These are phyloP conservation scores for Tethya wilhelma DNA, from an alignment of 37 sponge, comb jelly and placozoan genomes.

Conservation along the genomic window DNA sequence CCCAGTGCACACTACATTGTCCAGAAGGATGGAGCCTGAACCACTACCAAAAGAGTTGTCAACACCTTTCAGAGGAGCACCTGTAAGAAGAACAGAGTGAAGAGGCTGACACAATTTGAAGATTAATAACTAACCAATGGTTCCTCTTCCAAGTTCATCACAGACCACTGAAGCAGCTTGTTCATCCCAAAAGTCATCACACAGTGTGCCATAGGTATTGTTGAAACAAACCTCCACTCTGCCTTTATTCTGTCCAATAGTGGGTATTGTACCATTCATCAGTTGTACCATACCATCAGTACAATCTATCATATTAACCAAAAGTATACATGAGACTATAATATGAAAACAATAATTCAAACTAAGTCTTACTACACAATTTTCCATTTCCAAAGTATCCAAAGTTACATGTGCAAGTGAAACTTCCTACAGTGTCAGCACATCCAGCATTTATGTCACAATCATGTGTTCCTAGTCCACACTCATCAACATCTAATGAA, in stretches of 20 bases:
- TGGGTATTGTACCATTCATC: constrained; percentile 17
- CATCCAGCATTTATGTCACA: constrained; percentile 34
- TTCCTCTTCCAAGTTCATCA: too few relatives aligned
- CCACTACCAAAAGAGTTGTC: constrained; percentile 24
- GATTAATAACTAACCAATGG: constrained; percentile 10
- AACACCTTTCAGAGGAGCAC: constrained; percentile 8
- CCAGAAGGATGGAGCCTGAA: constrained; percentile 27
- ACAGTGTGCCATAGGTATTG: constrained; percentile 31
- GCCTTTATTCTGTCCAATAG: constrained; percentile 9
- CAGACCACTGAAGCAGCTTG: constrained; percentile 30
- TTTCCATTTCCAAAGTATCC: constrained; percentile 37
- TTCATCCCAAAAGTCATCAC: constrained; percentile 42
- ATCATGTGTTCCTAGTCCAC: not conserved
- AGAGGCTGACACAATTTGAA: not conserved
- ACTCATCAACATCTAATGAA: constrained; percentile 60
- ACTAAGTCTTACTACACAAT: not conserved
- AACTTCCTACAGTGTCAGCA: constrained; percentile 24
- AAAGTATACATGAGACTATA: not conserved
- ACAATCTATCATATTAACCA: constrained; percentile 23
- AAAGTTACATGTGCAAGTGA: constrained; percentile 35
- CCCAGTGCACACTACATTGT: constrained; percentile 39
- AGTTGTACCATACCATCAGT: constrained; percentile 23
- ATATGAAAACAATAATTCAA: not conserved
- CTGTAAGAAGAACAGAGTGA: not conserved
- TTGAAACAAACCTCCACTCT: constrained; percentile 32